Conservation (phyloP, 92 coral and sea anemone genomes). For the Meandrina meandrites region DNA sequence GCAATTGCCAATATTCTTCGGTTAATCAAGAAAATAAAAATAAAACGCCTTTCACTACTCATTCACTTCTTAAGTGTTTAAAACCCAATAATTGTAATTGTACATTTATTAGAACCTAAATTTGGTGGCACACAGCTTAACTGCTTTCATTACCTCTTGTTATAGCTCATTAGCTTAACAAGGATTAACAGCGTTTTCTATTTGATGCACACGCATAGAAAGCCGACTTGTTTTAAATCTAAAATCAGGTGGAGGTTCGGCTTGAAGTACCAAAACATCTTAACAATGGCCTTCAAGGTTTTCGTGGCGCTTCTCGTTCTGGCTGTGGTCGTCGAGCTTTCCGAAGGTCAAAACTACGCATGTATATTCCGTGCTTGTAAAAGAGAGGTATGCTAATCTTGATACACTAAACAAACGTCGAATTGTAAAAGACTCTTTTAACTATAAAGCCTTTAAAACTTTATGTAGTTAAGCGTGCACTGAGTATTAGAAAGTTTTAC, state of each 20-base stretch:
- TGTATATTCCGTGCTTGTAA: not conserved
- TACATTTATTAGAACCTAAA: not conserved
- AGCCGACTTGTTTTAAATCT: not conserved
- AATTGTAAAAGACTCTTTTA: not conserved
- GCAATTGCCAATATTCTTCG: not conserved
- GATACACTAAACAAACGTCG: not conserved
- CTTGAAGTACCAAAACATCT: not conserved
- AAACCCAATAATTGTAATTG: not conserved
- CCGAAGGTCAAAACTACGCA: not conserved
- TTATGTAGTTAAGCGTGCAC: not conserved
- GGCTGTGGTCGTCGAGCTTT: not conserved
- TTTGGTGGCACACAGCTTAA: not conserved
- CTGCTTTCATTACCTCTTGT: not conserved
- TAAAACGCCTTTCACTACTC: not conserved
- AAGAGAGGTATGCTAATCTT: not conserved
- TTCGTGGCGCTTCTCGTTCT: slow-evolving; percentile 9
- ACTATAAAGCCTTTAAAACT: not conserved
- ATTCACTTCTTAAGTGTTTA: not conserved
- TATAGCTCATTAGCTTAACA: not conserved
- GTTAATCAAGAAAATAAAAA: not conserved
- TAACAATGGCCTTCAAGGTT: not conserved
- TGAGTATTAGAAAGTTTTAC: not conserved
- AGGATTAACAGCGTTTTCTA: not conserved
- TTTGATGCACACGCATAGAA: not conserved
- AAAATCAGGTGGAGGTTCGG: not conserved